Evolutionary conservation across 2,113 vertebrate species (phyloP).

Genomic region (Ia io): DNA sequence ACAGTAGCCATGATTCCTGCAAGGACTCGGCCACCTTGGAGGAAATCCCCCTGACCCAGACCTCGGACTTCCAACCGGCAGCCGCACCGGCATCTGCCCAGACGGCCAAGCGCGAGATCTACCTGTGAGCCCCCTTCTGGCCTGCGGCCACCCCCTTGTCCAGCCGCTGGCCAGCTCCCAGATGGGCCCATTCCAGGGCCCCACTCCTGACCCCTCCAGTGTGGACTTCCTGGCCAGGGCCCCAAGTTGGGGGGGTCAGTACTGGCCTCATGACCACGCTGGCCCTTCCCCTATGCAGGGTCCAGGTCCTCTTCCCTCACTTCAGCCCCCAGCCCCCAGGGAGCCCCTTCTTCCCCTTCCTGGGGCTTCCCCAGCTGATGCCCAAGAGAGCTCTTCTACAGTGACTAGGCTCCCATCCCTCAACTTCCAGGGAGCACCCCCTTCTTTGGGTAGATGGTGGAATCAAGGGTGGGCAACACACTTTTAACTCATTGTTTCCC

Average conservation of each 20-base stretch:
- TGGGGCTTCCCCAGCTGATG: constrained; percentile 52
- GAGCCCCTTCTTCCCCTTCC: constrained; percentile 22
- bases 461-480: constrained; percentile 71
- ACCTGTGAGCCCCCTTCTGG: constrained; percentile 91
- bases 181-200: constrained; percentile 54
- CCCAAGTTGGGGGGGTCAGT: not conserved
- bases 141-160: constrained; percentile 54
- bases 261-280: constrained; percentile 65
- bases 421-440: constrained; percentile 51
- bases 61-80: constrained; percentile 92
- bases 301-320: constrained; percentile 59
- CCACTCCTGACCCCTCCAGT: constrained; percentile 48
- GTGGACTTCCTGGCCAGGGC: constrained; percentile 66
- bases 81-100: constrained; percentile 91
- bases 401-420: constrained; percentile 51
- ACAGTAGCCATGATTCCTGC: constrained; percentile 93
- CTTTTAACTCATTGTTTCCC: constrained; percentile 63
- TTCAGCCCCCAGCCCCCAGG: constrained; percentile 34
- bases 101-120: constrained; percentile 97
- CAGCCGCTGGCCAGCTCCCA: constrained; percentile 76
- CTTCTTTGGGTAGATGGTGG: constrained; percentile 71
- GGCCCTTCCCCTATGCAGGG: constrained; percentile 56
- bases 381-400: constrained; percentile 55
- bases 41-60: constrained; percentile 97
- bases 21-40: constrained; percentile 95